Evolutionary conservation across 2,888 invertebrate species (phyloP).

Genomic region (Cantharis rufa): DNA sequence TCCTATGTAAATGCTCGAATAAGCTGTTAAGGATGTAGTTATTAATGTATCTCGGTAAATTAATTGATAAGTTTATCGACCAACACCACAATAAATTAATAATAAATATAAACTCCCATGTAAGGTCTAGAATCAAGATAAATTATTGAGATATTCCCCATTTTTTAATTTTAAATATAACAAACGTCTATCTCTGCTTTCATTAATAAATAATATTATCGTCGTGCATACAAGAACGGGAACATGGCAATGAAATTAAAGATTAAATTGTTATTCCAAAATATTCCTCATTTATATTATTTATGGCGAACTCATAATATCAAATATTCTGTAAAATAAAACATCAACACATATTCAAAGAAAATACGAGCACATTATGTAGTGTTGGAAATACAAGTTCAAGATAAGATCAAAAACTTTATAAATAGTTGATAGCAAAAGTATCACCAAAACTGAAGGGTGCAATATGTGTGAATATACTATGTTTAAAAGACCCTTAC

Average conservation of each 20-base stretch:
- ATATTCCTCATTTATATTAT: neutral
- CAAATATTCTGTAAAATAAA: neutral
- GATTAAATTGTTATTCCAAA: neutral
- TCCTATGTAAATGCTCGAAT: neutral
- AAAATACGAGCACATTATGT: neutral
- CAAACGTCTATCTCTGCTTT: neutral
- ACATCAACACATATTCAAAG: neutral
- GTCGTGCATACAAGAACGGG: neutral
- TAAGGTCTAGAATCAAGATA: too few relatives aligned
- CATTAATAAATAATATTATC: neutral
- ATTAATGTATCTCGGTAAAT: neutral
- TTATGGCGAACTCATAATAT: neutral
- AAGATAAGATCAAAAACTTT: constrained; percentile 29
- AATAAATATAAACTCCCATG: too few relatives aligned
- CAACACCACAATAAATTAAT: neutral
- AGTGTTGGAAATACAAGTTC: neutral
- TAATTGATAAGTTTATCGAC: neutral
- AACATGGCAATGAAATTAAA: neutral
- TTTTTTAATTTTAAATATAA: neutral
- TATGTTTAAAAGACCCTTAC: constrained; percentile 32
- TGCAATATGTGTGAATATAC: constrained; percentile 38
- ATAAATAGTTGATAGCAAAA: constrained; percentile 36
- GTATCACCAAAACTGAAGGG: constrained; percentile 32
- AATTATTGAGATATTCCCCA: too few relatives aligned
- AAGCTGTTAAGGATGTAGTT: neutral